phyloP scores from a whole-genome alignment of 2,113 vertebrate genomes.

The Craseonycteris thonglongyai region DNA sequence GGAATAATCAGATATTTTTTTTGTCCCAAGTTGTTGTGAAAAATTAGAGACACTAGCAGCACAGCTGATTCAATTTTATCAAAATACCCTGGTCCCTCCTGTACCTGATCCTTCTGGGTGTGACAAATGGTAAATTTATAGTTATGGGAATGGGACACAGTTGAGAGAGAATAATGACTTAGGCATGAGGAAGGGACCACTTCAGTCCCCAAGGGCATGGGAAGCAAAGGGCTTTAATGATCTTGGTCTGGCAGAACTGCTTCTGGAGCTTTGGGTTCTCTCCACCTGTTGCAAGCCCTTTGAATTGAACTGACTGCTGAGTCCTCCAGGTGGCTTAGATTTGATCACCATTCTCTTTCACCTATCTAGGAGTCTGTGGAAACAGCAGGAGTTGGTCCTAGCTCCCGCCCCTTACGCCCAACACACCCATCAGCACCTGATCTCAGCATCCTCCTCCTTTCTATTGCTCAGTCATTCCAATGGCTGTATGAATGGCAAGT shows the following conservation, averaged over 20 bases:
- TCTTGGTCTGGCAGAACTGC: not conserved
- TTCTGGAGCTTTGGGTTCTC: not conserved
- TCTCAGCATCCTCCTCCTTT: not conserved
- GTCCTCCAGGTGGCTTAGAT: not conserved
- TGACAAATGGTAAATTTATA: not conserved
- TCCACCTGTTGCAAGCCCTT: not conserved
- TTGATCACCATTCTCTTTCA: not conserved
- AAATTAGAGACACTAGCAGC: not conserved
- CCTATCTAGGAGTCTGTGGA: not conserved
- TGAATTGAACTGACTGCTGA: not conserved
- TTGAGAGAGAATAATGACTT: not conserved
- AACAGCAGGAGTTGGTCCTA: not conserved
- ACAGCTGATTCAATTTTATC: not conserved
- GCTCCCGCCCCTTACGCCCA: not conserved
- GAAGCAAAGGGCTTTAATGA: not conserved
- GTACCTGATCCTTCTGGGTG: not conserved
- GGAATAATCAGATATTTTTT: not conserved
- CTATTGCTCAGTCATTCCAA: not conserved
- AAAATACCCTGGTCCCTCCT: not conserved
- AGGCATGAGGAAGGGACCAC: not conserved
- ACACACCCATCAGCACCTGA: not conserved
- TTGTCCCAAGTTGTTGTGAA: not conserved
- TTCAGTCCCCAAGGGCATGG: not conserved
- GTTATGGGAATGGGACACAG: not conserved
- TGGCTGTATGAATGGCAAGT: not conserved